These are phyloP conservation scores for Phyto melanocephala DNA, from an alignment of 2,888 invertebrate genomes.

Conservation along the genomic window DNA sequence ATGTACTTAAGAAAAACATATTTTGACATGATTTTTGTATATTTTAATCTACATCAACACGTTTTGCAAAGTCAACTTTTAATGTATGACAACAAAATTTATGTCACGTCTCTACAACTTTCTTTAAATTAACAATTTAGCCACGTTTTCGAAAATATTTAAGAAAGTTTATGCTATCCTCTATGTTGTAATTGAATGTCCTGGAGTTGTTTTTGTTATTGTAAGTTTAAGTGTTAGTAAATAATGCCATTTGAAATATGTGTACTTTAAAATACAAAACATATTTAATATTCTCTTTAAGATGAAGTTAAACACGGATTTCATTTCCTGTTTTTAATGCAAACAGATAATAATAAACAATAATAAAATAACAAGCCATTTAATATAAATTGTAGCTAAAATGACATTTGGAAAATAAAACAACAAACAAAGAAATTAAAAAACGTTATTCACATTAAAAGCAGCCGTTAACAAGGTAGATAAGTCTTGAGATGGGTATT, in stretches of 20 bases:
- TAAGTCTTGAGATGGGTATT: neutral
- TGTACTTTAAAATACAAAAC: neutral
- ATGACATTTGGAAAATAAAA: no score
- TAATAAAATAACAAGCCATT: neutral
- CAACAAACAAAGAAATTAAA: neutral
- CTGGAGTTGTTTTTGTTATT: neutral
- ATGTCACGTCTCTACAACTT: conserved; percentile 4
- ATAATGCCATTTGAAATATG: neutral
- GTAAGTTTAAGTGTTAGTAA: neutral
- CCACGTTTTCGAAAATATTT: conserved; percentile 25
- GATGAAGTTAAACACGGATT: neutral
- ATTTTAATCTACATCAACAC: neutral
- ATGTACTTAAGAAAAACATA: neutral
- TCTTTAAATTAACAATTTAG: conserved; percentile 24
- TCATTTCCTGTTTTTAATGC: neutral
- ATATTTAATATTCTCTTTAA: conserved; percentile 23
- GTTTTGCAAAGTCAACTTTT: neutral
- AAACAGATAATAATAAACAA: neutral
- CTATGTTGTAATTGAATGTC: neutral
- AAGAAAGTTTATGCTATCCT: neutral
- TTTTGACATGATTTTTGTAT: neutral
- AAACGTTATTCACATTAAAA: no score
- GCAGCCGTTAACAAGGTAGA: neutral
- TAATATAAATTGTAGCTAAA: neutral
- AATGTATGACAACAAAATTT: neutral